Evolutionary conservation across 2,888 invertebrate species (phyloP).

Genomic region (Iselma pallidipennis): DNA sequence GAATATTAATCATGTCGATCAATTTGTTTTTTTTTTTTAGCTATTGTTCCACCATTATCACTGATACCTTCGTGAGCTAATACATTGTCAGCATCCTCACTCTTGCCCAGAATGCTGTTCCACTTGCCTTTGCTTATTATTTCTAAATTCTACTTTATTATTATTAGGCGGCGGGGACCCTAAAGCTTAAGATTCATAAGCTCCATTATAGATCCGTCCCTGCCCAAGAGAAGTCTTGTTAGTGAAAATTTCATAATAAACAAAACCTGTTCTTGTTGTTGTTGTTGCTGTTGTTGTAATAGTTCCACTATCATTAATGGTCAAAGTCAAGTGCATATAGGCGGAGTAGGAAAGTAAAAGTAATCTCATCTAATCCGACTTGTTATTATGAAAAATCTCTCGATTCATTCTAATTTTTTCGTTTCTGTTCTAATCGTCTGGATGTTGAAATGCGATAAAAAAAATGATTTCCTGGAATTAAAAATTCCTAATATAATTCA

Average conservation of each 20-base stretch:
- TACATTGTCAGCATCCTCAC: too few species aligned
- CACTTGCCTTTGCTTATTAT: too few species aligned
- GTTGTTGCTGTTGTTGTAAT: not conserved
- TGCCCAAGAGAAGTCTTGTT: not conserved
- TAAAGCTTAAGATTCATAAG: too few species aligned
- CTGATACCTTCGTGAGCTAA: too few species aligned
- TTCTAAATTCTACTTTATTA: too few species aligned
- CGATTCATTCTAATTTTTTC: slow-evolving; percentile 2
- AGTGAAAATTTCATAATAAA: not conserved
- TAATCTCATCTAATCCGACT: slow-evolving; percentile 7
- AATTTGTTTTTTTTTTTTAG: too few species aligned
- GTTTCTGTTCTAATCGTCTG: slow-evolving; percentile 3
- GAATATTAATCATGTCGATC: too few species aligned
- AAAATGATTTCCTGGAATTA: not conserved
- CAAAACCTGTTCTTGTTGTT: not conserved
- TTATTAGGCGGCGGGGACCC: too few species aligned
- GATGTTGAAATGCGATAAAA: not conserved
- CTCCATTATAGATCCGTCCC: too few species aligned
- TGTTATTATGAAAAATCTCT: not conserved
- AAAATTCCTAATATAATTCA: not conserved
- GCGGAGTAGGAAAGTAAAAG: slow-evolving; percentile 13
- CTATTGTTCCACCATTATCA: too few species aligned
- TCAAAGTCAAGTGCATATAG: slow-evolving; percentile 18
- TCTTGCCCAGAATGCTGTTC: too few species aligned
- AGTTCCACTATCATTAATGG: not conserved